phyloP scores from a whole-genome alignment of 37 sponge, comb jelly and placozoan species.

The Tethya wilhelma region DNA sequence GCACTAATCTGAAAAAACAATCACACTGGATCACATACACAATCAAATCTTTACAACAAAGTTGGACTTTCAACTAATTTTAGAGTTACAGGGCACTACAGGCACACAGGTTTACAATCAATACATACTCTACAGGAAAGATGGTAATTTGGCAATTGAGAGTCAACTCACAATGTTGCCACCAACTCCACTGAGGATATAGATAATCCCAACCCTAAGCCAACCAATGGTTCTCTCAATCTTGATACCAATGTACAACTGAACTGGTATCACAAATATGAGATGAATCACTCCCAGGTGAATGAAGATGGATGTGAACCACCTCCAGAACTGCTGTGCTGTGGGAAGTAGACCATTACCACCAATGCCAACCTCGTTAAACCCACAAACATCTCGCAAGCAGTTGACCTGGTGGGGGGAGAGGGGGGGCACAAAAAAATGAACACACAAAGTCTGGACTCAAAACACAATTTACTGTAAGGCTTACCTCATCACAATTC shows the following conservation, averaged over 20 bases:
- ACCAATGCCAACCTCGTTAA: constrained; percentile 66
- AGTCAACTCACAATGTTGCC: constrained; percentile 81
- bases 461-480: neutral
- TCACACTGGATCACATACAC: neutral
- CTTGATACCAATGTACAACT: constrained; percentile 88
- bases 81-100: neutral
- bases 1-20: constrained; percentile 61
- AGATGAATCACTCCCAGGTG: constrained; percentile 91
- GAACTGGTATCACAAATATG: constrained; percentile 59
- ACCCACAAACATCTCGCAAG: constrained; percentile 84
- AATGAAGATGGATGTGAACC: constrained; percentile 77
- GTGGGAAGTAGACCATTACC: constrained; percentile 32
- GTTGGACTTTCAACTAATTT: neutral
- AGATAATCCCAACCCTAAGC: constrained; percentile 88
- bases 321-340: constrained; percentile 91
- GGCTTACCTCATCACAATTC: constrained; percentile 59
- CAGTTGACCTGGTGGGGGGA: constrained; percentile 76
- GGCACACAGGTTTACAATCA: neutral
- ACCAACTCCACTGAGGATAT: constrained; percentile 90
- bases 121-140: neutral
- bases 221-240: constrained; percentile 96
- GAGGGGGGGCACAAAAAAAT: neutral
- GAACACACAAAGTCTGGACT: neutral
- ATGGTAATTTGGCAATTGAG: neutral
- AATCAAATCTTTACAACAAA: neutral